A percentile compares a stretch with the other conserved stretches of the same genome.
Conservation (phyloP, 2,113 vertebrate genomes). For the Gavialis gangeticus region DNA sequence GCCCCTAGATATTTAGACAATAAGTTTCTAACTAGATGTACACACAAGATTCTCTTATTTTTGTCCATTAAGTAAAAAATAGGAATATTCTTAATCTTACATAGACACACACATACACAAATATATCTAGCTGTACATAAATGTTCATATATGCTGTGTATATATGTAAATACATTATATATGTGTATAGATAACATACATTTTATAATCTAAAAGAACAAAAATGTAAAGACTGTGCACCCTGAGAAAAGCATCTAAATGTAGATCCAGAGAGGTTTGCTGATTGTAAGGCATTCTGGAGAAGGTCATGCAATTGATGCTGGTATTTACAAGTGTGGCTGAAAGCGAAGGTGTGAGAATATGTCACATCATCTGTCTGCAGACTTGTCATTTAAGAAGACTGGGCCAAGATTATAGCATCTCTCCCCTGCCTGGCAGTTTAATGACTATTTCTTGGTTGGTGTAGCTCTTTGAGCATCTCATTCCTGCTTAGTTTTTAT, state of each 20-base stretch:
- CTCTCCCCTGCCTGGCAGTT: slow-evolving; percentile 4
- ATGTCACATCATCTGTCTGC: not conserved
- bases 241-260: not conserved
- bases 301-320: not conserved
- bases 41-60: not conserved
- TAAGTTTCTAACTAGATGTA: slow-evolving; percentile 12
- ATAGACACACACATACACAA: no score
- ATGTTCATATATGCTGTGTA: no score
- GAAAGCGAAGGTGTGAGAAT: not conserved
- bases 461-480: slow-evolving; percentile 2
- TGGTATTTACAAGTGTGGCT: not conserved
- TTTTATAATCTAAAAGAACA: not conserved
- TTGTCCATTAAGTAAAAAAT: slow-evolving; percentile 40
- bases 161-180: no score
- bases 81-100: slow-evolving; percentile 26
- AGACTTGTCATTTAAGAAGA: not conserved
- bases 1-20: not conserved
- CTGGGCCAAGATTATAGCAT: not conserved
- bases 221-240: no score
- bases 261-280: not conserved
- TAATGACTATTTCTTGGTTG: not conserved
- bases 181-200: no score
- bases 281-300: not conserved
- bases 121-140: no score
- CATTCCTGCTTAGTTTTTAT: slow-evolving; percentile 27